phyloP scores from a whole-genome alignment of 2,888 invertebrate species.

The Tachystola acroxantha region DNA sequence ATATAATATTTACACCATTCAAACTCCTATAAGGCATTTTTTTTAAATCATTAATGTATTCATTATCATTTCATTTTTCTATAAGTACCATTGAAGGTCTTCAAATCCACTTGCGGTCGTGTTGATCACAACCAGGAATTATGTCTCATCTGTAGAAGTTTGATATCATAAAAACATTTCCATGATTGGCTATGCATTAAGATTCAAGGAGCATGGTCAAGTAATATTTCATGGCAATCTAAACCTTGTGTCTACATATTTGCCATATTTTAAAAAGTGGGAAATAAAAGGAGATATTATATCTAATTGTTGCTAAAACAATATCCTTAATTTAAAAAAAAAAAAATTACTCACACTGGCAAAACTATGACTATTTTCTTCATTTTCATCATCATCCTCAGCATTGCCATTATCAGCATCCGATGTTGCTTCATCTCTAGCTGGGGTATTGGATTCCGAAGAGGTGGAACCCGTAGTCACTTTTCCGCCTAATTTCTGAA shows the following conservation, averaged over 20 bases:
- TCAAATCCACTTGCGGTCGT: no score
- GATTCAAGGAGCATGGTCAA: no score
- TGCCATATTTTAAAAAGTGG: no score
- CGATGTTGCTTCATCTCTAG: constrained; percentile 34
- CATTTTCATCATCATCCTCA: constrained; percentile 41
- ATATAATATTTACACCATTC: constrained; percentile 9
- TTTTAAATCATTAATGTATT: neutral
- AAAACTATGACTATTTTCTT: constrained; percentile 37
- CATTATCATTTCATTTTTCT: neutral
- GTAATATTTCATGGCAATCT: no score
- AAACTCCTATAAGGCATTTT: neutral
- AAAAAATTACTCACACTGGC: constrained; percentile 40
- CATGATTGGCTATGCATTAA: no score
- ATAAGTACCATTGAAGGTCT: neutral
- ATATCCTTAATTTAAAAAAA: no score
- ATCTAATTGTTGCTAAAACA: no score
- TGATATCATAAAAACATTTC: no score
- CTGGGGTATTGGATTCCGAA: constrained; percentile 38
- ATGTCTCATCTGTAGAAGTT: no score
- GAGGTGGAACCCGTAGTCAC: constrained; percentile 43
- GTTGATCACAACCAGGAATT: no score
- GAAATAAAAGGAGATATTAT: no score
- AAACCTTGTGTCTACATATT: no score
- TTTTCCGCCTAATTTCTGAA: constrained; percentile 62
- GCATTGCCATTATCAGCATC: constrained; percentile 37